These are phyloP conservation scores for Drosophila conformis DNA, from an alignment of 2,888 invertebrate genomes.

Conservation along the genomic window DNA sequence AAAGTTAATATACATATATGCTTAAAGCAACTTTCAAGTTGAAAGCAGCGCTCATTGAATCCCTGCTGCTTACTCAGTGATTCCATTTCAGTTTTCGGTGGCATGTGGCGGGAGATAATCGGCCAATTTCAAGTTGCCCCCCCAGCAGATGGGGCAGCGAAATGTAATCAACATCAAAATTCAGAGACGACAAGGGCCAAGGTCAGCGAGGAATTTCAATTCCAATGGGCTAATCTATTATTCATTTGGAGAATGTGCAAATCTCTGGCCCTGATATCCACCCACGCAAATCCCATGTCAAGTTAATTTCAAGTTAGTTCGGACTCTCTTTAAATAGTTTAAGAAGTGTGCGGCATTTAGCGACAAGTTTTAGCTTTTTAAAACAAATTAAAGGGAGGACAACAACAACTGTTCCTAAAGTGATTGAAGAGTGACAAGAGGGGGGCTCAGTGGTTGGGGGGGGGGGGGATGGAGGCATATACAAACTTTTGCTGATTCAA, in stretches of 20 bases:
- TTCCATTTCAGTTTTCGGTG: background rate
- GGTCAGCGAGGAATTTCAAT: slow-evolving; percentile 68
- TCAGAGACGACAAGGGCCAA: slow-evolving; percentile 52
- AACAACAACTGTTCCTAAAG: slow-evolving; percentile 28
- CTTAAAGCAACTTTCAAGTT: background rate
- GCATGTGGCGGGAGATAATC: slow-evolving; percentile 41
- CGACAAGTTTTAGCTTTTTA: slow-evolving; percentile 60
- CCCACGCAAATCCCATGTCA: slow-evolving; percentile 30
- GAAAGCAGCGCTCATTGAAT: slow-evolving; percentile 11
- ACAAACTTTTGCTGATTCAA: slow-evolving; percentile 78
- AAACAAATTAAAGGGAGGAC: slow-evolving; percentile 60
- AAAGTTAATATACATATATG: slow-evolving; percentile 12
- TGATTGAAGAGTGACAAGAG: background rate
- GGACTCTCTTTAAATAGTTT: background rate
- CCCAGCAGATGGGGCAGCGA: slow-evolving; percentile 18
- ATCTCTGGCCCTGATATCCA: background rate
- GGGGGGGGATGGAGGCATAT: slow-evolving; percentile 17
- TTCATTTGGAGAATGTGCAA: slow-evolving; percentile 41
- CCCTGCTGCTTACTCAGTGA: background rate
- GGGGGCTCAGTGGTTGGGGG: background rate
- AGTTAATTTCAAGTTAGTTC: slow-evolving; percentile 38
- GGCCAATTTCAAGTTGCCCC: slow-evolving; percentile 55
- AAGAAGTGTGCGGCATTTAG: slow-evolving; percentile 23
- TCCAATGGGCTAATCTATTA: slow-evolving; percentile 63
- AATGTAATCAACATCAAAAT: slow-evolving; percentile 68